Conservation (phyloP, 2,888 invertebrate species). For the Rosalia funebris region DNA sequence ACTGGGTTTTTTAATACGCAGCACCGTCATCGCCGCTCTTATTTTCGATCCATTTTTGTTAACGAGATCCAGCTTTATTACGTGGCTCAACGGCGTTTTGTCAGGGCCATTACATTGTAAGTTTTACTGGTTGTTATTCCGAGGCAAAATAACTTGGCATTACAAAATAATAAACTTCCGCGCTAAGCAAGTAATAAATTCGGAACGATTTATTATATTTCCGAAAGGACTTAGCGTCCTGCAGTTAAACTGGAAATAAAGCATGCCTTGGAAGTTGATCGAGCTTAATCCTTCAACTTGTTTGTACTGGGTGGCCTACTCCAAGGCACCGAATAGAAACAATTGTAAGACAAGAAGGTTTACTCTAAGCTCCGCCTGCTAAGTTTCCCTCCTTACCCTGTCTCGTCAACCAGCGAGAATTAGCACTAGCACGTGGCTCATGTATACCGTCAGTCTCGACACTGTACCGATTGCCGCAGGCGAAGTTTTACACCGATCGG, state of each 20-base stretch:
- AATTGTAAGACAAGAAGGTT: no score
- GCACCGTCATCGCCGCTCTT: slow-evolving; percentile 8
- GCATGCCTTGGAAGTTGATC: not conserved
- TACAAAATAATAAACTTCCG: slow-evolving; percentile 22
- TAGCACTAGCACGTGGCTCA: no score
- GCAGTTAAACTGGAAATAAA: not conserved
- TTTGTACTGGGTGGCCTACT: no score
- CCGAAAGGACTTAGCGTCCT: not conserved
- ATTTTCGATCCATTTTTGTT: slow-evolving; percentile 22
- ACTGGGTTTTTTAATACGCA: slow-evolving; percentile 12
- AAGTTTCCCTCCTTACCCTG: no score
- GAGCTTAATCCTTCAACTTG: no score
- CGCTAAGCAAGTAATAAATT: slow-evolving; percentile 15
- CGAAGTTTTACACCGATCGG: no score
- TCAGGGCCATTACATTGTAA: slow-evolving; percentile 14
- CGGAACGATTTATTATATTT: slow-evolving; percentile 3
- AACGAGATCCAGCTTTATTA: slow-evolving; percentile 22
- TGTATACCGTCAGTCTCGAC: no score
- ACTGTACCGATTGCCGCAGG: no score
- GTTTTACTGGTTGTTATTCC: slow-evolving; percentile 19
- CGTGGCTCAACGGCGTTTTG: slow-evolving; percentile 1
- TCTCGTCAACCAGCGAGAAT: no score
- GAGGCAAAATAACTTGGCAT: slow-evolving; percentile 9
- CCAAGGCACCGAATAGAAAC: no score
- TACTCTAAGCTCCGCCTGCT: no score